Evolutionary conservation across 2,888 invertebrate species (phyloP), one percentile per base, ranked within the genome.

Genomic region (Dryadula phaetusa): DNA sequence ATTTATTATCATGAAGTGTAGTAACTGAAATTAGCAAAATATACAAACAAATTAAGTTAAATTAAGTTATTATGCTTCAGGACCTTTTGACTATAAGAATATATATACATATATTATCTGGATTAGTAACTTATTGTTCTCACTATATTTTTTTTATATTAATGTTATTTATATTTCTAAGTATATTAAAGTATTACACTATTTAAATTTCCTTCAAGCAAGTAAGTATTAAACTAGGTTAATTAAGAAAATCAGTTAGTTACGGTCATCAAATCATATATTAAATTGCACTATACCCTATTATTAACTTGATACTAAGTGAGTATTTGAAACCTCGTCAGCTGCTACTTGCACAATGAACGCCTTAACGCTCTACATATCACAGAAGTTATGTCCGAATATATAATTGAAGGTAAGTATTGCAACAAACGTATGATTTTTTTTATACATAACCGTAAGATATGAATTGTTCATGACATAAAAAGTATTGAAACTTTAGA

Each of bases 281-380:
- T 28, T 49, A 37, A 34, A 32, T 18, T 22, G 34, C n/a, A 37
- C 37, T 34, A 25, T 37, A 32, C 7, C 6, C 7, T 54, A 49
- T 18, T 12, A 49, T 42, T 47, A 34, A 14, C 1, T 77, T 81
- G 74, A 79, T 76, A 79, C 78, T 76, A 79, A 78, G 76, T 76
- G 76, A 75, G 69, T 76, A 75, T 75, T 62, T 69, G 69, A 63
- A 52, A 58, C 40, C 53, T 53, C 71, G 70, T 66, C 69, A 70
- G 66, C 12, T 32, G 44, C 37, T 47, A 69, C 63, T 47, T 54
- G 63, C 65, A 68, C 68, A 68, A 60, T 63, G 66, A 68, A 62
- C 34, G 22, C 16, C 25, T 32, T 32, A 34, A 40, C 63, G 49
- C 40, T 52, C 49, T 58, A 32, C n/a, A 47, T n/a, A 40, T 0